Percentiles rank a stretch among this genome's conserved stretches.
phyloP scores from a whole-genome alignment of 2,797 vertebrate species.

The Caiman crocodilus region DNA sequence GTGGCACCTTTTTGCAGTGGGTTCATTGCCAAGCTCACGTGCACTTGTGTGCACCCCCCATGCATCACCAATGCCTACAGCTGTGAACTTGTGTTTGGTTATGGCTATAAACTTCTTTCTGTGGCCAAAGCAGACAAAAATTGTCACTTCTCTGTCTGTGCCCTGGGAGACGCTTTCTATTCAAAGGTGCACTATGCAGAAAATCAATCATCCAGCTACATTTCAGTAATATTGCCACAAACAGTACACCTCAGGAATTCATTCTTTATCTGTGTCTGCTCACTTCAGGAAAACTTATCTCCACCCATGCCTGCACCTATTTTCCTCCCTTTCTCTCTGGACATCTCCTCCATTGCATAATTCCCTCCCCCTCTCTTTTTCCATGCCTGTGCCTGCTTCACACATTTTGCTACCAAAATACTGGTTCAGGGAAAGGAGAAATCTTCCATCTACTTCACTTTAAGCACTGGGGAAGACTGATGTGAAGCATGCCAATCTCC shows the following conservation, averaged over 20 bases:
- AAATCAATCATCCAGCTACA: neutral
- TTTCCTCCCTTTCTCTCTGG: neutral
- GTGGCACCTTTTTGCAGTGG: too few species aligned
- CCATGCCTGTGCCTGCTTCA: neutral
- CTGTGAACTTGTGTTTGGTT: too few species aligned
- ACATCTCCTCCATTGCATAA: neutral
- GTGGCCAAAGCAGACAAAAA: too few species aligned
- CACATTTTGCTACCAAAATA: neutral
- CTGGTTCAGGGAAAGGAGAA: neutral
- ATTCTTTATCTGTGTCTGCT: neutral
- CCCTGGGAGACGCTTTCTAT: neutral
- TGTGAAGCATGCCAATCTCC: neutral
- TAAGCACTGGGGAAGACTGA: neutral
- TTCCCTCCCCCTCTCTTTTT: neutral
- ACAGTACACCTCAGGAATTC: neutral
- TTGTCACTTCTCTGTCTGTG: too few species aligned
- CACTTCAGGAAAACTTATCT: neutral
- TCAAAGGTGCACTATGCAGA: neutral
- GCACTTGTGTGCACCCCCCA: too few species aligned
- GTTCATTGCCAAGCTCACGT: too few species aligned
- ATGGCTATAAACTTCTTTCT: too few species aligned
- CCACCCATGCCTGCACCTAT: neutral
- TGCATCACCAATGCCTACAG: too few species aligned
- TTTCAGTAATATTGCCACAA: neutral
- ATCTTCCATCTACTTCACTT: neutral